A percentile compares a stretch with the other conserved stretches of the same genome.
These are phyloP conservation scores for Pinctada fucata DNA, from an alignment of 2,888 invertebrate genomes.

Conservation along the genomic window DNA sequence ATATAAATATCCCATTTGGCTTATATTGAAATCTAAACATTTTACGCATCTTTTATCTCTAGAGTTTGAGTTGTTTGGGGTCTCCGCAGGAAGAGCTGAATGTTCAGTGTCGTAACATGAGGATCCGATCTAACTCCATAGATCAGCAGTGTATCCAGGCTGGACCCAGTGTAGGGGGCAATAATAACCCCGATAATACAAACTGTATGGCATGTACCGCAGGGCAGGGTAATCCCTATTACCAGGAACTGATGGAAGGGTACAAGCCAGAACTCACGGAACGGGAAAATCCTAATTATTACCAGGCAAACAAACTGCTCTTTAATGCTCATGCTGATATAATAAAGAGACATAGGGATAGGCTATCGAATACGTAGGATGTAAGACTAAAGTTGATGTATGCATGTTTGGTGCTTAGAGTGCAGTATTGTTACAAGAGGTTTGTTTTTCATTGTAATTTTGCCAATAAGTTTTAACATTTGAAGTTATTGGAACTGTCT, in stretches of 20 bases:
- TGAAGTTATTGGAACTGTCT: neutral
- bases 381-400: too few species aligned
- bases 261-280: constrained; percentile 85
- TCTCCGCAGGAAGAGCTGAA: constrained; percentile 16
- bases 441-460: too few species aligned
- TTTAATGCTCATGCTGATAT: constrained; percentile 83
- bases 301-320: constrained; percentile 88
- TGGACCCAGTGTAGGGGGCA: neutral
- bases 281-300: constrained; percentile 90
- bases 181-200: constrained; percentile 16
- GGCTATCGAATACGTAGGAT: neutral
- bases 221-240: constrained; percentile 13
- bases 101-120: constrained; percentile 14
- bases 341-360: constrained; percentile 42
- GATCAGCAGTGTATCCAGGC: neutral
- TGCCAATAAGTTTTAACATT: too few species aligned
- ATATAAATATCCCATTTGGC: too few species aligned
- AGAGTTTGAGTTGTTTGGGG: neutral
- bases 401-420: too few species aligned
- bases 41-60: too few species aligned
- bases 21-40: too few species aligned
- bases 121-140: constrained; percentile 1
- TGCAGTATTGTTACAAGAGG: too few species aligned
- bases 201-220: constrained; percentile 22
- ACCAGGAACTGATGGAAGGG: constrained; percentile 32